Conservation (phyloP, 1,140 invertebrate species). For the Anoplophora glabripennis region DNA sequence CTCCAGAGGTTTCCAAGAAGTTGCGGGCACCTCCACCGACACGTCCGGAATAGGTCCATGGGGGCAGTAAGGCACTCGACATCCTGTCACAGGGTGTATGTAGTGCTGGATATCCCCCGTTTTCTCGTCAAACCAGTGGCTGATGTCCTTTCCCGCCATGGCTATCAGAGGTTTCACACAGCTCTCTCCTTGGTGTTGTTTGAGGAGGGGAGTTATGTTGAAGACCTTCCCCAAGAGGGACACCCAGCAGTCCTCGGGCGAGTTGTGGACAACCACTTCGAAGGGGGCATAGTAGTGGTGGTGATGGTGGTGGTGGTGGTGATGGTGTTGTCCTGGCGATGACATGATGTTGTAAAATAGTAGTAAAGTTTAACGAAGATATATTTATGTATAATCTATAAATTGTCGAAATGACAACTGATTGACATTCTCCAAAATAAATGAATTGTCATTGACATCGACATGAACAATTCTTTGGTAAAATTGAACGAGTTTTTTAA, state of each 20-base stretch:
- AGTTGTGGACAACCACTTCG: conserved; percentile 68
- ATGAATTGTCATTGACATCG: too few species aligned
- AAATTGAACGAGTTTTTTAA: too few species aligned
- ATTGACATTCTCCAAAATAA: too few species aligned
- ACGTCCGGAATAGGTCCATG: conserved; percentile 58
- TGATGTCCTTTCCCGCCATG: conserved; percentile 72
- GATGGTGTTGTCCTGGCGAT: too few species aligned
- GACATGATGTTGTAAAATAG: too few species aligned
- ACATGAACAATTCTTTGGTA: too few species aligned
- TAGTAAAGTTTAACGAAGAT: too few species aligned
- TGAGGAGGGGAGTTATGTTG: conserved; percentile 62
- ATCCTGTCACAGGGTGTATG: conserved; percentile 54
- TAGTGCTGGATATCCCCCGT: conserved; percentile 54
- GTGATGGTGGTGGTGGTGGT: too few species aligned
- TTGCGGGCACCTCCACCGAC: conserved; percentile 42
- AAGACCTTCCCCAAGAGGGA: conserved; percentile 65
- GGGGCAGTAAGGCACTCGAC: conserved; percentile 55
- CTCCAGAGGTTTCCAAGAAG: conserved; percentile 48
- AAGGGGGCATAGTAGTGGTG: conserved; percentile 37
- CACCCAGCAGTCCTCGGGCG: conserved; percentile 66
- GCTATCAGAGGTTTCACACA: conserved; percentile 57
- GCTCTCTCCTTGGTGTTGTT: conserved; percentile 50
- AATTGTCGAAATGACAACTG: too few species aligned
- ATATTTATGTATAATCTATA: too few species aligned
- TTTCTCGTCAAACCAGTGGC: conserved; percentile 68